A percentile compares a stretch with the other conserved stretches of the same genome.
Evolutionary conservation across 2,113 vertebrate species (phyloP).

Genomic region (Calidris pygmaea): DNA sequence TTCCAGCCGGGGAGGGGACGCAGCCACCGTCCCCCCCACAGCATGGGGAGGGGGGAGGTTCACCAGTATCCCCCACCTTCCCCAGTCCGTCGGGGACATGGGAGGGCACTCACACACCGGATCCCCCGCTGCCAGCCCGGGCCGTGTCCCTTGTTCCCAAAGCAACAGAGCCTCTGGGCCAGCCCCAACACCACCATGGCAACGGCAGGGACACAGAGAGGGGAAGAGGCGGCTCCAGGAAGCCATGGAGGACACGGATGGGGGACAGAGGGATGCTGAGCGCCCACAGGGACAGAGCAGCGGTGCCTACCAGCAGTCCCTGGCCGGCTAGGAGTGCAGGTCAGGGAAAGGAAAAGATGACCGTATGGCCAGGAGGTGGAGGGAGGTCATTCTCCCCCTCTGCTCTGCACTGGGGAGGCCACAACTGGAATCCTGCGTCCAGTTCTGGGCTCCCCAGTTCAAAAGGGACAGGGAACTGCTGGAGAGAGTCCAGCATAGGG

Average conservation of each 20-base stretch:
- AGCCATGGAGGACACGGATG: fast-evolving
- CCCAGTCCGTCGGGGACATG: fast-evolving
- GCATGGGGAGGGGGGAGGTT: too few relatives aligned
- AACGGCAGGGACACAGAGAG: not conserved
- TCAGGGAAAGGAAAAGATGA: too few relatives aligned
- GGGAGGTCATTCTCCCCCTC: too few relatives aligned
- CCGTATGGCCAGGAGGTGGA: too few relatives aligned
- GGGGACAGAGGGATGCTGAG: not conserved
- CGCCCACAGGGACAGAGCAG: not conserved
- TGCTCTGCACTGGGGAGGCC: too few relatives aligned
- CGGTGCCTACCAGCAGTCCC: not conserved
- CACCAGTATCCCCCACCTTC: not conserved
- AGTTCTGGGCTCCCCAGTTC: too few relatives aligned
- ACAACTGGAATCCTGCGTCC: too few relatives aligned
- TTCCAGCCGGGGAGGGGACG: fast-evolving
- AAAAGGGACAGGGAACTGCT: too few relatives aligned
- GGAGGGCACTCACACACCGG: not conserved
- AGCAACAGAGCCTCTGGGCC: not conserved
- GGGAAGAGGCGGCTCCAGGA: not conserved
- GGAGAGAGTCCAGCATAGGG: too few relatives aligned
- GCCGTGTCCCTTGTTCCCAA: not conserved
- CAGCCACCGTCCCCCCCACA: not conserved
- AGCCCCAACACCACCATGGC: not conserved
- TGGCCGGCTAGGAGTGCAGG: not conserved
- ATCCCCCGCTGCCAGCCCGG: not conserved